Evolutionary conservation across 2,888 invertebrate genomes (phyloP), one percentile per base, ranked within the genome.

Genomic region (Mamestra brassicae): DNA sequence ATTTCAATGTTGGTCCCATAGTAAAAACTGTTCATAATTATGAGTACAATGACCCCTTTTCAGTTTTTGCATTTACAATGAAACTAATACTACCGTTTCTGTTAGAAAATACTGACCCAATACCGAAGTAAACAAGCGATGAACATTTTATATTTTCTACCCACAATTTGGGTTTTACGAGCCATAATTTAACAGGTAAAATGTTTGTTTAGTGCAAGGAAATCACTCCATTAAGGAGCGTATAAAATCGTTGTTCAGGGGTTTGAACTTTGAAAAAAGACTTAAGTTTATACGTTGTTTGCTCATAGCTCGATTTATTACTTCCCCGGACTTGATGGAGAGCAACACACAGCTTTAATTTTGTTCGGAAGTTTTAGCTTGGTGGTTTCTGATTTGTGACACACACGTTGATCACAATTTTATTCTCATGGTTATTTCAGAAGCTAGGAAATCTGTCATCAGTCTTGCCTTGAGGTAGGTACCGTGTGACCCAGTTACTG

Each of bases 131-230:
- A 50, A 45, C 17, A 58, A 52, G 13, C 58, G 26, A 15, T 62
- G 45, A 11, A 47, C 3, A 6, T 52, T 57, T 15, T 8, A 36
- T 61, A 75, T 15, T 80, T 57, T 38, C 45, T 50, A 7, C 8
- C 8, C 26, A 50, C 60, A 65, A 50, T 77, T 76, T 66, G 26
- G 17, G n/a, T 17, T 62, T 76, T 67, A 82, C 58, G 42, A 55
- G 34, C 42, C 15, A 64, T 67, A 3, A 55, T 63, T 58, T 67
- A 50, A 26, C 26, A 63, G 58, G 52, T 63, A 11, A 57, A 76
- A 82, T 74, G 38, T 75, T 67, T 67, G 38, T 38, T 78, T 55
- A 63, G 58, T 82, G 83, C 78, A 78, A 50, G 15, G 42, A 55
- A 83, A 77, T 77, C 78, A 82, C 58, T 26, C 26, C 26, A 26